A percentile compares a stretch with the other conserved stretches of the same genome.
Evolutionary conservation across 1,140 invertebrate species (phyloP).

Genomic region (Drosophila albomicans): DNA sequence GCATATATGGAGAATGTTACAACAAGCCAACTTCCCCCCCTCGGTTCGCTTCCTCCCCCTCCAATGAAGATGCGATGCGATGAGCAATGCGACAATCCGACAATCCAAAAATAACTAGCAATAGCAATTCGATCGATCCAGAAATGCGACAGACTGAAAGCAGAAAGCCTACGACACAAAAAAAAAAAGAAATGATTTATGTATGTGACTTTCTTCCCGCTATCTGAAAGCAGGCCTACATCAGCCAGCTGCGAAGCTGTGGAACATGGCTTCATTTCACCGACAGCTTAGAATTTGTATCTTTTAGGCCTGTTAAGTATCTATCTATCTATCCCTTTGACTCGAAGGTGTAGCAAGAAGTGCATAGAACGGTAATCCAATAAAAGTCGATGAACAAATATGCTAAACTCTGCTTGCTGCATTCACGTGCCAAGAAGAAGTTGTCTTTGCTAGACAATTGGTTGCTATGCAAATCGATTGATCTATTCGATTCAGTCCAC

Average conservation of each 20-base stretch:
- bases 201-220: conserved; percentile 74
- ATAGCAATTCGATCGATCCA: conserved; percentile 28
- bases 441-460: conserved; percentile 31
- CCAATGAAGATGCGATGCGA: conserved; percentile 41
- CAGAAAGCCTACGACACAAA: conserved; percentile 54
- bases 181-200: conserved; percentile 64
- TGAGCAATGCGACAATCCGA: conserved; percentile 43
- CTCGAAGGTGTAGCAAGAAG: conserved; percentile 15
- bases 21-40: background rate
- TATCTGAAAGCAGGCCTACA: conserved; percentile 52
- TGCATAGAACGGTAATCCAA: conserved; percentile 45
- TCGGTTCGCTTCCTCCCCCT: too few species aligned
- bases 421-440: conserved; percentile 55
- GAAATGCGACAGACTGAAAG: conserved; percentile 15
- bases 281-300: too few species aligned
- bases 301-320: background rate
- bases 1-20: conserved; percentile 30
- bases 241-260: background rate
- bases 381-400: conserved; percentile 53
- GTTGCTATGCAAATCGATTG: conserved; percentile 64
- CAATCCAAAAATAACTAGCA: conserved; percentile 64
- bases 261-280: background rate
- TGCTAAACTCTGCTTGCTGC: conserved; percentile 42
- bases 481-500: conserved; percentile 24
- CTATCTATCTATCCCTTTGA: background rate